phyloP scores from a whole-genome alignment of 2,888 invertebrate genomes.

The Protophormia terraenovae region DNA sequence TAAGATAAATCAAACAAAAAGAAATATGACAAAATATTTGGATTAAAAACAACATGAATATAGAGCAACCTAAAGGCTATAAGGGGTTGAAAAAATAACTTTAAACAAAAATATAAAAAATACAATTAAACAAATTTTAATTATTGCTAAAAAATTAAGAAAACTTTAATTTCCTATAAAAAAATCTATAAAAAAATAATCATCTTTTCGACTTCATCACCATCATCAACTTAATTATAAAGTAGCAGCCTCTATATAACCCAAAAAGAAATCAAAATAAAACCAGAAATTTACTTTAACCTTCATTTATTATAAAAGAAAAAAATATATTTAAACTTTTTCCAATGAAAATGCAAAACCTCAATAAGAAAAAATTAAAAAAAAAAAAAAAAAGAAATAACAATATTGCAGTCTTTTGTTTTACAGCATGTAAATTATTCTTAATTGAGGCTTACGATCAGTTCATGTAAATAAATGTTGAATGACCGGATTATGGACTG shows the following conservation, averaged over 20 bases:
- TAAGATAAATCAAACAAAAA: not conserved
- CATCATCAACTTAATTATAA: constrained; percentile 48
- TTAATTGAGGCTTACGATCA: constrained; percentile 71
- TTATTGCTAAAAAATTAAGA: not conserved
- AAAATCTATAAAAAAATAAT: constrained; percentile 16
- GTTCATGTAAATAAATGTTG: constrained; percentile 56
- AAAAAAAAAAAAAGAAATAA: not conserved
- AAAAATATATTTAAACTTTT: not conserved
- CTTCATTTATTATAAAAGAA: not conserved
- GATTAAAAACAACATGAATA: not conserved
- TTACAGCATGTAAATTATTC: constrained; percentile 72
- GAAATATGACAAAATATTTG: constrained; percentile 10
- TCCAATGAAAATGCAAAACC: too few relatives aligned
- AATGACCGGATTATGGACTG: constrained; percentile 63
- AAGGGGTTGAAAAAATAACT: too few relatives aligned
- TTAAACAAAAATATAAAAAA: too few relatives aligned
- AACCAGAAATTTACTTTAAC: constrained; percentile 1
- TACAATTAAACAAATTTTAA: too few relatives aligned
- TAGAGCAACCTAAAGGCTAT: not conserved
- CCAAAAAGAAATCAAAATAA: too few relatives aligned
- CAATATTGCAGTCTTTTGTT: constrained; percentile 18
- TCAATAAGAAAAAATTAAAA: too few relatives aligned
- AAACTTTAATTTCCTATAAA: not conserved
- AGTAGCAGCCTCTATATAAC: not conserved
- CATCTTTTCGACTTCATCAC: constrained; percentile 4